These are phyloP conservation scores for Ageneiosus marmoratus DNA, from an alignment of 2,113 vertebrate genomes.

Conservation along the genomic window DNA sequence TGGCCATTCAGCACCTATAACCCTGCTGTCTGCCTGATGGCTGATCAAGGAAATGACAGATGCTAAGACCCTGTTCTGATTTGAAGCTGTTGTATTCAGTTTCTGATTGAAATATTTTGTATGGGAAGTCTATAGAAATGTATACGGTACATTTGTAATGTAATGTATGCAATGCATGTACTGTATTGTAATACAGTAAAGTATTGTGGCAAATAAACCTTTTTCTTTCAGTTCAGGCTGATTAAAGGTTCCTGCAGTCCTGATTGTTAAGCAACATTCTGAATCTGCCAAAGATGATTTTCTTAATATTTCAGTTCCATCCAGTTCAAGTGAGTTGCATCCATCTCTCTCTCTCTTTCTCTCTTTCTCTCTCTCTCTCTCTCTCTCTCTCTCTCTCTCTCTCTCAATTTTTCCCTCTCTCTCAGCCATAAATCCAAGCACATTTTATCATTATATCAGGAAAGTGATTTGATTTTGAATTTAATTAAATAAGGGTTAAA, in stretches of 20 bases:
- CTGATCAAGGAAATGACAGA: neutral
- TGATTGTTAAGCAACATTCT: neutral
- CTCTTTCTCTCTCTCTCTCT: neutral
- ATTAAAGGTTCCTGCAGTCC: neutral
- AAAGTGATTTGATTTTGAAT: conserved; percentile 12
- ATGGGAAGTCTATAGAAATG: neutral
- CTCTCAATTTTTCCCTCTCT: neutral
- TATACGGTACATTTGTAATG: no score
- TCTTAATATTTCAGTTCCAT: neutral
- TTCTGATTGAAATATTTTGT: neutral
- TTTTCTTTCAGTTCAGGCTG: neutral
- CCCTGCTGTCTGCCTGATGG: neutral
- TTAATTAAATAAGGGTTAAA: neutral
- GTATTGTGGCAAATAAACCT: neutral
- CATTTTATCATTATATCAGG: conserved; percentile 2
- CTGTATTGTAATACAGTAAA: no score
- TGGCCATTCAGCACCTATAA: neutral
- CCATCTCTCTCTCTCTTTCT: neutral
- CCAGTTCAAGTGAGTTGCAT: neutral
- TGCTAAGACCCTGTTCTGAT: neutral
- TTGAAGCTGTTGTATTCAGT: neutral
- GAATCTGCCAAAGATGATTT: neutral
- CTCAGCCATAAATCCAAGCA: conserved; percentile 22
- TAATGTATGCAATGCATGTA: no score
- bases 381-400: neutral